A percentile compares a stretch with the other conserved stretches of the same genome.
Evolutionary conservation across 2,113 vertebrate species (phyloP).

Genomic region (Hemiscyllium ocellatum): DNA sequence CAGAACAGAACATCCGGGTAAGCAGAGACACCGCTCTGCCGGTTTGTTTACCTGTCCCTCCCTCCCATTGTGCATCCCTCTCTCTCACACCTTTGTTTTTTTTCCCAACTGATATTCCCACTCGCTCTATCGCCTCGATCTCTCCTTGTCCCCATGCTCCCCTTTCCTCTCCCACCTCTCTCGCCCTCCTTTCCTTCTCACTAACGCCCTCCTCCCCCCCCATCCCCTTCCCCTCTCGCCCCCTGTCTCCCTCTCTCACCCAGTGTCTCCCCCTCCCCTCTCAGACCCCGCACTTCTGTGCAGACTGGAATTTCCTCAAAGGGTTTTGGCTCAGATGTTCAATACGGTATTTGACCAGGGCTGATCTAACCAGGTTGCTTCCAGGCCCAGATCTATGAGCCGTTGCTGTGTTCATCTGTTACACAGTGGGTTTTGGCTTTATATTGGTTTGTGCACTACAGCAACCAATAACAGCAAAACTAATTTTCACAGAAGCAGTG

Average conservation of each 20-base stretch:
- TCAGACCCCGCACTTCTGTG: too few species aligned
- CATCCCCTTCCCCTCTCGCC: neutral
- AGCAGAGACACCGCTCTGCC: slow-evolving; percentile 17
- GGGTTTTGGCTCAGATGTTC: too few species aligned
- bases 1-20: slow-evolving; percentile 73
- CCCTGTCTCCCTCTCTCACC: neutral
- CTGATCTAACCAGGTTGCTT: too few species aligned
- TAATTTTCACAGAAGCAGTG: too few species aligned
- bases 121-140: neutral
- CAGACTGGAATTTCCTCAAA: too few species aligned
- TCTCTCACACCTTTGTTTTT: neutral
- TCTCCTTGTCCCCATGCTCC: neutral
- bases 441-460: neutral
- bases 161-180: neutral
- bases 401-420: neutral
- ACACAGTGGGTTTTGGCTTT: neutral
- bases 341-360: too few species aligned
- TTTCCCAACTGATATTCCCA: neutral
- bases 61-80: neutral
- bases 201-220: neutral
- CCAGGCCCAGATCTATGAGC: too few species aligned
- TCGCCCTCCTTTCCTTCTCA: neutral
- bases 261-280: too few species aligned
- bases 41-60: neutral
- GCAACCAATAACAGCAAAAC: too few species aligned